Conservation (phyloP, 2,113 vertebrate species). For the Oncorhynchus masou region DNA sequence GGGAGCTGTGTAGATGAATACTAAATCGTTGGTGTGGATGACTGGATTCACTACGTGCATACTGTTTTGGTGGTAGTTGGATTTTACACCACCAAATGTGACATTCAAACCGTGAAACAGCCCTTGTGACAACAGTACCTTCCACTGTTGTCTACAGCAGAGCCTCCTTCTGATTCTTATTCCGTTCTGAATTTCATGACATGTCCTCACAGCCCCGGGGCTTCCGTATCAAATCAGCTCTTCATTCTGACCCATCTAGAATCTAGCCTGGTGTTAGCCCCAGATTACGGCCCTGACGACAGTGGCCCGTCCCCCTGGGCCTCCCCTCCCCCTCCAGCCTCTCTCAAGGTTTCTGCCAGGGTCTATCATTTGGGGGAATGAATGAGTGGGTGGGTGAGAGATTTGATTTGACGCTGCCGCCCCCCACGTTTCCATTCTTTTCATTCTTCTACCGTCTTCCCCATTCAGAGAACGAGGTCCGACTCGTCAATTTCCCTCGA, state of each 20-base stretch:
- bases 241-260: not conserved
- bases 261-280: not conserved
- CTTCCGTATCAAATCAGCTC: not conserved
- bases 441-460: not conserved
- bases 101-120: not conserved
- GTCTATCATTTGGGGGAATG: not conserved
- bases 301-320: not conserved
- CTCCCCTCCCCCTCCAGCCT: not conserved
- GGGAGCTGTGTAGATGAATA: too few relatives aligned
- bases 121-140: not conserved
- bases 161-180: too few relatives aligned
- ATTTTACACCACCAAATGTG: not conserved
- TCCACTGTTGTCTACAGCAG: too few relatives aligned
- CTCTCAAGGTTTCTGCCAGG: not conserved
- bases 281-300: not conserved
- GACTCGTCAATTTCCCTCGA: slow-evolving; percentile 16
- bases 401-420: slow-evolving; percentile 20
- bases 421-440: not conserved
- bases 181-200: too few relatives aligned
- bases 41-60: too few relatives aligned
- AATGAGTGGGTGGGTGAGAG: slow-evolving; percentile 15
- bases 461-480: not conserved
- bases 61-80: too few relatives aligned
- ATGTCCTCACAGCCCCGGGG: not conserved
- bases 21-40: too few relatives aligned